phyloP scores from a whole-genome alignment of 2,888 invertebrate species.

The Tryphoninae sp. region DNA sequence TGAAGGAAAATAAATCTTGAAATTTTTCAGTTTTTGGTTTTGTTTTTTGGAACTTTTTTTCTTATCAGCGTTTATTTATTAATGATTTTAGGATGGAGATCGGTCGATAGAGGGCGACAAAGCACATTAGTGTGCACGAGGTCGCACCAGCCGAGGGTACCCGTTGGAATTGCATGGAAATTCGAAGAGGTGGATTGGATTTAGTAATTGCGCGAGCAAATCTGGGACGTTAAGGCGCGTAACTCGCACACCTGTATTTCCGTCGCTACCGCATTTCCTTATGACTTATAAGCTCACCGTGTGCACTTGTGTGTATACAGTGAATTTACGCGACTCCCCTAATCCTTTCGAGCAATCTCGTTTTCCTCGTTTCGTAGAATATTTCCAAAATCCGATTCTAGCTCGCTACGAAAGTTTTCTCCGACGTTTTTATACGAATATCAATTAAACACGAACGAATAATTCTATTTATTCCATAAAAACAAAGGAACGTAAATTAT shows the following conservation, averaged over 20 bases:
- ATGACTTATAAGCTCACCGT: slow-evolving; percentile 34
- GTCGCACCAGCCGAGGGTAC: slow-evolving; percentile 17
- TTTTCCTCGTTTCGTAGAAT: neutral
- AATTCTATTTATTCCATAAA: no score
- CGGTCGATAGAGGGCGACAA: neutral
- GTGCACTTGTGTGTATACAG: neutral
- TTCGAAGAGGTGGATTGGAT: slow-evolving; percentile 30
- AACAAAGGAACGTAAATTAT: no score
- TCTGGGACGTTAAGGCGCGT: neutral
- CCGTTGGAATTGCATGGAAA: slow-evolving; percentile 50
- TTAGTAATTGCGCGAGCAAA: slow-evolving; percentile 44
- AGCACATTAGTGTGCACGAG: neutral
- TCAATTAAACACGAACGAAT: no score
- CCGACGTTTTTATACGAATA: no score
- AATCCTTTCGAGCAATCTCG: slow-evolving; percentile 18
- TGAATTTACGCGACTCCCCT: slow-evolving; percentile 20
- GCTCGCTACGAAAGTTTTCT: no score
- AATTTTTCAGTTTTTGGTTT: neutral
- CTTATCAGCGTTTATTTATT: no score
- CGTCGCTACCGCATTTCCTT: slow-evolving; percentile 38
- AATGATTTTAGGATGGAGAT: neutral
- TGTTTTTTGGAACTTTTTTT: neutral
- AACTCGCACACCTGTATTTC: slow-evolving; percentile 29
- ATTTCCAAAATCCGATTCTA: no score
- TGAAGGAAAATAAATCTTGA: neutral